Evolutionary conservation across 1,140 invertebrate genomes (phyloP).

Genomic region (Camponotus vicinus): DNA sequence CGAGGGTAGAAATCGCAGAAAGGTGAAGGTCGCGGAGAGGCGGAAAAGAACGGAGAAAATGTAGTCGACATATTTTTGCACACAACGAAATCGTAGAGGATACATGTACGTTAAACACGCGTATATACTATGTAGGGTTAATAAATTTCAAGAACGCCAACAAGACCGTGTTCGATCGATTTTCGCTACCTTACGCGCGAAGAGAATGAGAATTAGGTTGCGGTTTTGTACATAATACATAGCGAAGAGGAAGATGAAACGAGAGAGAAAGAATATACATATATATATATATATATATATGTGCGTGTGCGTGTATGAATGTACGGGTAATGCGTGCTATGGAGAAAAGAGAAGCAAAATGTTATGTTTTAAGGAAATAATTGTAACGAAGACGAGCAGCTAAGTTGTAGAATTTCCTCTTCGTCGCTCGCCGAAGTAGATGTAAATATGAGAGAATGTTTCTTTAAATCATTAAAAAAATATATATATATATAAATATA

Average conservation of each 20-base stretch:
- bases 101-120: constrained; percentile 75
- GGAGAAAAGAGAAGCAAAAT: constrained; percentile 45
- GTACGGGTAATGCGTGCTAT: constrained; percentile 47
- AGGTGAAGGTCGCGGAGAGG: background rate
- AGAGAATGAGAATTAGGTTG: constrained; percentile 43
- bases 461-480: constrained; percentile 41
- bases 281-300: constrained; percentile 27
- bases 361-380: constrained; percentile 58
- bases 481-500: no score
- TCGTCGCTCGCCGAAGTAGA: constrained; percentile 58
- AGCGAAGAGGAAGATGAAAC: constrained; percentile 62
- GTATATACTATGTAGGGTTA: constrained; percentile 73
- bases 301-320: background rate
- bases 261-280: constrained; percentile 50
- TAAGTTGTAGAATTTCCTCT: constrained; percentile 53
- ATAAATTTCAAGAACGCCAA: constrained; percentile 78
- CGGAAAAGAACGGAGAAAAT: constrained; percentile 32
- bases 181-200: constrained; percentile 73
- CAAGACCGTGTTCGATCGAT: constrained; percentile 73
- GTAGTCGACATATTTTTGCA: constrained; percentile 81
- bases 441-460: constrained; percentile 54
- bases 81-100: constrained; percentile 66
- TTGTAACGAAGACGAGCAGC: constrained; percentile 52
- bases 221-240: constrained; percentile 69
- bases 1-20: background rate